Base-by-base conservation (phyloP, 2,797 vertebrate species). In the Garrulus glandarius region DNA sequence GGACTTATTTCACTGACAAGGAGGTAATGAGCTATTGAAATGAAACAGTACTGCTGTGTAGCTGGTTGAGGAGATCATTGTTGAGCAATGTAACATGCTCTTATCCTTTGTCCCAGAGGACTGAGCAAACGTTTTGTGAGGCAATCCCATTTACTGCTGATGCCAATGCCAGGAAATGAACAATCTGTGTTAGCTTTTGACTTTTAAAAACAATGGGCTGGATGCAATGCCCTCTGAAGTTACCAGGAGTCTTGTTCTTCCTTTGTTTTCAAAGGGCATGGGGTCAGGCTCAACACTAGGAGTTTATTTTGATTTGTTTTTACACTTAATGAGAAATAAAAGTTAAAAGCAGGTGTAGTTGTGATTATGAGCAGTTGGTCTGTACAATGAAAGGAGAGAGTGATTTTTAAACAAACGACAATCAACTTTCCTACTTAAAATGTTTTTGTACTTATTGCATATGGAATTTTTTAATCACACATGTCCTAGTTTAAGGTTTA, bases 91-190 rank as follows among this genome's bases (percentile, higher is more conserved):
- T 56, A 88, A 93, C 74, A 60, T 88, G 83, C 77, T 95, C 93
- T 93, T 96, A 95, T 93, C 87, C 94, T 95, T 95, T 93, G 94
- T 95, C 87, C 96, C 85, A 93, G 87, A 95, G 85, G 72, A 84
- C 94, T 93, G 70, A 96, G 89, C 67, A 95, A 95, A 96, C 3
- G 13, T 90, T 95, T 92, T 92, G 82, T 95, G 94, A 95, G 63
- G 96, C 95, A 97, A 93, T 95, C 80, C 87, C 80, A 80, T 90
- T 93, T 93, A 87, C 70, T 90, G 83, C 83, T 84, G 87, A 92
- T 97, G 94, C 87, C 95, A 94, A 92, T 95, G 85, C 87, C 96
- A 95, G 95, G 96, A 97, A 97, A 90, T 82, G 93, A 97, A 95
- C 83, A 92, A 95, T 93, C 89, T 93, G 59, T 92, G 95, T 95